phyloP scores from a whole-genome alignment of 2,113 vertebrate species.

The Pitta sordida region DNA sequence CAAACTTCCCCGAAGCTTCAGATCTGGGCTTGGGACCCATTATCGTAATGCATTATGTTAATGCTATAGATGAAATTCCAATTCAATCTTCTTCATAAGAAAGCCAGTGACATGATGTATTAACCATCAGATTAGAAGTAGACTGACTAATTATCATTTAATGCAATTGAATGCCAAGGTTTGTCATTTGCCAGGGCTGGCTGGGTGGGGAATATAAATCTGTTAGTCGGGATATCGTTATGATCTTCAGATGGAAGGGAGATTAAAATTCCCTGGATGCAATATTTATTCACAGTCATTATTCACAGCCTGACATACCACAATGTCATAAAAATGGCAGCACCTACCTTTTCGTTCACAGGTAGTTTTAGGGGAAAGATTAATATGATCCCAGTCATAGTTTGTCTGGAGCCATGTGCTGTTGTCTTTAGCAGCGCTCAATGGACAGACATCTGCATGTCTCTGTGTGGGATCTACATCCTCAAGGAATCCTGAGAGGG shows the following conservation, averaged over 20 bases:
- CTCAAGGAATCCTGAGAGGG: neutral
- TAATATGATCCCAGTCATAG: neutral
- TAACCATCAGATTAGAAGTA: slow-evolving; percentile 7
- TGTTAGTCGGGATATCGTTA: neutral
- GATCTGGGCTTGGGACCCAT: neutral
- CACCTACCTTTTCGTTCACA: neutral
- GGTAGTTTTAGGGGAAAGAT: slow-evolving; percentile 7
- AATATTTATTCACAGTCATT: slow-evolving; percentile 56
- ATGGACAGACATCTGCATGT: neutral
- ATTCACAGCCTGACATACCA: slow-evolving; percentile 29
- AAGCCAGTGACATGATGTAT: slow-evolving; percentile 35
- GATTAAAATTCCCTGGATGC: slow-evolving; percentile 41
- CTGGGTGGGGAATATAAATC: slow-evolving; percentile 22
- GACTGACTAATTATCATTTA: slow-evolving; percentile 28
- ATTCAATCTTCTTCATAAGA: neutral
- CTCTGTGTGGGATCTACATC: neutral
- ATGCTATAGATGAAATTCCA: slow-evolving; percentile 5
- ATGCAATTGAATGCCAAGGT: neutral
- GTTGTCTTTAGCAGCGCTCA: neutral
- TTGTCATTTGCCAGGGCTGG: slow-evolving; percentile 1
- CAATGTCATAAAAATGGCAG: slow-evolving; percentile 50
- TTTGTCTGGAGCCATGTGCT: neutral
- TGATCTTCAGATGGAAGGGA: neutral
- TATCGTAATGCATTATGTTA: neutral
- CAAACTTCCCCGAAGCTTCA: neutral